phyloP scores from a whole-genome alignment of 1,140 invertebrate species.

The Trypoxylus dichotomus region DNA sequence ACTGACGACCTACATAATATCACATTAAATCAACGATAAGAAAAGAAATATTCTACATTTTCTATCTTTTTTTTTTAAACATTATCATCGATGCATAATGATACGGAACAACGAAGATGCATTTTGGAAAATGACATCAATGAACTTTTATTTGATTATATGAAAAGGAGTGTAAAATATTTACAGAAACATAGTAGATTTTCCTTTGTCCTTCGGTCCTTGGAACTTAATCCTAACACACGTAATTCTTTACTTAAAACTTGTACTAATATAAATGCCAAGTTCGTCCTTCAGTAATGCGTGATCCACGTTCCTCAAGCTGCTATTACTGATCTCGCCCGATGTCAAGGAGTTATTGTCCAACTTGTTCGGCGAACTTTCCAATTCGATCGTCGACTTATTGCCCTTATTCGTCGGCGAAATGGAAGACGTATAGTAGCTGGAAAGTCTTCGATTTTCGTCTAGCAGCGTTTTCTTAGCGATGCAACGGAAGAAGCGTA shows the following conservation, averaged over 20 bases:
- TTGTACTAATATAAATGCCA: background rate
- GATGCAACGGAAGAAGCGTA: slow-evolving; percentile 37
- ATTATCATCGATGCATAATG: too few relatives aligned
- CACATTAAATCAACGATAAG: too few relatives aligned
- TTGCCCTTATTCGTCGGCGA: background rate
- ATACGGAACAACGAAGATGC: too few relatives aligned
- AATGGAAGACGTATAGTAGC: slow-evolving; percentile 13
- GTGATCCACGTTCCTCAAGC: slow-evolving; percentile 52
- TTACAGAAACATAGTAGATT: too few relatives aligned
- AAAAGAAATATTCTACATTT: too few relatives aligned
- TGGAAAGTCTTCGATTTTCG: slow-evolving; percentile 29
- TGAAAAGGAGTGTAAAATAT: too few relatives aligned
- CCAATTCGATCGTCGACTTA: background rate
- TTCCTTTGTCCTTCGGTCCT: background rate
- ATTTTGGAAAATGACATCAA: too few relatives aligned
- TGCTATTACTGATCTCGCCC: slow-evolving; percentile 54
- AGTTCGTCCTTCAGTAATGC: slow-evolving; percentile 53
- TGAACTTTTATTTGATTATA: too few relatives aligned
- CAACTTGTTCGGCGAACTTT: background rate
- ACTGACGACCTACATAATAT: too few relatives aligned
- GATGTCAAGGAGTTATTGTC: slow-evolving; percentile 25
- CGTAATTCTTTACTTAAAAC: background rate
- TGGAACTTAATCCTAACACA: background rate
- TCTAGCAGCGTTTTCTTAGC: slow-evolving; percentile 36
- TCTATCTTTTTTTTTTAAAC: too few relatives aligned